phyloP scores from a whole-genome alignment of 92 coral and sea anemone species.

The Heteractis magnifica region DNA sequence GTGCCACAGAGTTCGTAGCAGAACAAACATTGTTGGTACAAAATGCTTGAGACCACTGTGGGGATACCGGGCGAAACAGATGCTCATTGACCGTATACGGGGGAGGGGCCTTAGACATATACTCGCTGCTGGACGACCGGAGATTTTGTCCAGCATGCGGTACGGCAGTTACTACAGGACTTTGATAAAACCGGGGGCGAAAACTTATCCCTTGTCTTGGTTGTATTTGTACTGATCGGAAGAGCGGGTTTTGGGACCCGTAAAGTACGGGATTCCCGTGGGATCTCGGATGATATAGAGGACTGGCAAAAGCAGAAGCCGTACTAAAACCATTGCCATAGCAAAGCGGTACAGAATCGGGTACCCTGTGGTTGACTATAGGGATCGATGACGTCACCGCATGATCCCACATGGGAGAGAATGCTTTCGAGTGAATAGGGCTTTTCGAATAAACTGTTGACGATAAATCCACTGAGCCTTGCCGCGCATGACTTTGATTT shows the following conservation, averaged over 20 bases:
- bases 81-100: conserved; percentile 30
- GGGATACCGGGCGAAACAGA: conserved; percentile 60
- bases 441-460: not conserved
- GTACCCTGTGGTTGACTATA: conserved; percentile 16
- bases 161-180: not conserved
- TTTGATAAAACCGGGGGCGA: not conserved
- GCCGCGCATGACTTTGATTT: not conserved
- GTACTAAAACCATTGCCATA: conserved; percentile 1
- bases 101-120: conserved; percentile 11
- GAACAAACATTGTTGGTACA: not conserved
- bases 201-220: not conserved
- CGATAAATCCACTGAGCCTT: not conserved
- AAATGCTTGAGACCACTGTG: conserved; percentile 8
- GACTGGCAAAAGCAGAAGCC: conserved; percentile 22
- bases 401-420: conserved; percentile 20
- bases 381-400: conserved; percentile 23
- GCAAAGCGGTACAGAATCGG: conserved; percentile 10
- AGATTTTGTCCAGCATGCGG: not conserved
- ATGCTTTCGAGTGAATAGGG: conserved; percentile 1
- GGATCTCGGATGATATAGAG: conserved; percentile 4
- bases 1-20: not conserved
- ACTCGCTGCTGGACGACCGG: conserved; percentile 9
- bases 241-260: not conserved
- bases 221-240: not conserved
- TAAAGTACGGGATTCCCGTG: not conserved